Conservation (phyloP, 2,113 vertebrate species). For the Dasyornis broadbenti region DNA sequence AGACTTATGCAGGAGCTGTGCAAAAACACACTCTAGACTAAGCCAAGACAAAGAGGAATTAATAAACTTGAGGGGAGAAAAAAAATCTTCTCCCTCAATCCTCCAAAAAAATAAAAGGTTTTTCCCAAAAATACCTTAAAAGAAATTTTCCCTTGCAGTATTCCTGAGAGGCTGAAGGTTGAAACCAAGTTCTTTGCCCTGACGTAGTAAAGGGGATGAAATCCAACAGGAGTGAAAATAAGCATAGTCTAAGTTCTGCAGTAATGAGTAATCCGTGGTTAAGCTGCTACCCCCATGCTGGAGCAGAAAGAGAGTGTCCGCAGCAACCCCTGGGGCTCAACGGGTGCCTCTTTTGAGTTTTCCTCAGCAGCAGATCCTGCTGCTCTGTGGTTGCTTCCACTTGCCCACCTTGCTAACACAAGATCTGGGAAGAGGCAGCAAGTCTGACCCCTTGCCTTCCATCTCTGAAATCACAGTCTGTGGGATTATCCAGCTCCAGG, state of each 20-base stretch:
- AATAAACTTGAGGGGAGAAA: background rate
- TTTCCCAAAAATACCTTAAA: background rate
- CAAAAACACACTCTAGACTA: background rate
- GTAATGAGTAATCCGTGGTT: background rate
- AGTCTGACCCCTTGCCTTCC: background rate
- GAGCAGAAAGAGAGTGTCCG: background rate
- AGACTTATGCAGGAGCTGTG: background rate
- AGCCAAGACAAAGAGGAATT: background rate
- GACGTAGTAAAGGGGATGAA: background rate
- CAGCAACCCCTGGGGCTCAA: background rate
- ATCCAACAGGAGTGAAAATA: background rate
- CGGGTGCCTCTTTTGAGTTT: background rate
- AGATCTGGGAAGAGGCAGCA: background rate
- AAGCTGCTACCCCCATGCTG: background rate
- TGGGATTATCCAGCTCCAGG: background rate
- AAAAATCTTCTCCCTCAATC: background rate
- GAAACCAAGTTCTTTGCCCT: background rate
- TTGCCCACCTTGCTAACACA: background rate
- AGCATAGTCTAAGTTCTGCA: background rate
- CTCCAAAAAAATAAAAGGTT: rapidly evolving
- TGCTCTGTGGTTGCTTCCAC: background rate
- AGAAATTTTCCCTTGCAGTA: background rate
- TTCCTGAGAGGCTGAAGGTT: background rate
- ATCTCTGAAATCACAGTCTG: background rate
- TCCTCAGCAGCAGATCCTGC: background rate